Evolutionary conservation across 1,140 invertebrate genomes (phyloP), one percentile per base, ranked within the genome.

Genomic region (Lepidotrigona ventralis): DNA sequence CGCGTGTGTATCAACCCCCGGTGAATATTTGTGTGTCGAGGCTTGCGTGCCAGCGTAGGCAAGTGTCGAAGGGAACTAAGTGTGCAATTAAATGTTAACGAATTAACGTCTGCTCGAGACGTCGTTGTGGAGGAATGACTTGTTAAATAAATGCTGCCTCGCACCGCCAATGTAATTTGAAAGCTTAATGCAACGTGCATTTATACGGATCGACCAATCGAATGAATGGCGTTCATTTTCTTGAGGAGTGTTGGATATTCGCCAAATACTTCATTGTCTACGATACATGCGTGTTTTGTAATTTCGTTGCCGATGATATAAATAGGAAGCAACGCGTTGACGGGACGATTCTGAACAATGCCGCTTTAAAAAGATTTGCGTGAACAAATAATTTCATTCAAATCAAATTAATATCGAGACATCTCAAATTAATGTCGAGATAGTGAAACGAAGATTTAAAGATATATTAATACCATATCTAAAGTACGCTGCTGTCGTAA

Each of bases 11-110:
- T 15, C 56, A 64, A 63, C 63, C 23, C 64, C 51, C 64, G 72
- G 39, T 46, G 39, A 14, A 66, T 51, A 26, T 17, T 15, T 46
- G 17, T 75, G 77, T 81, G 75, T 77, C 68, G 54, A 23, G n/a
- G n/a, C 70, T 53, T 51, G 23, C 60, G 69, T 60, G 60, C 54
- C 60, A 6, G 23, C 51, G 51, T 66, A 33, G 63, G 58, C 58
- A 72, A 82, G 73, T 77, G 81, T 79, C 73, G 70, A 66, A 72
- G 83, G 78, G 78, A 82, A 60, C 83, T 86, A 87, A 89, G 88
- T 89, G 80, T 54, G 79, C 88, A 87, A 89, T 89, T 87, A 89
- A 89, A 86, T 85, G 85, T 88, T 89, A 89, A 89, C 88, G 88
- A 89, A 86, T 89, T 85, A 83, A 87, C 88, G 79, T 89, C 79